Evolutionary conservation across 2,888 invertebrate genomes (phyloP), one percentile per base, ranked within the genome.

Genomic region (Calameuta filiformis): DNA sequence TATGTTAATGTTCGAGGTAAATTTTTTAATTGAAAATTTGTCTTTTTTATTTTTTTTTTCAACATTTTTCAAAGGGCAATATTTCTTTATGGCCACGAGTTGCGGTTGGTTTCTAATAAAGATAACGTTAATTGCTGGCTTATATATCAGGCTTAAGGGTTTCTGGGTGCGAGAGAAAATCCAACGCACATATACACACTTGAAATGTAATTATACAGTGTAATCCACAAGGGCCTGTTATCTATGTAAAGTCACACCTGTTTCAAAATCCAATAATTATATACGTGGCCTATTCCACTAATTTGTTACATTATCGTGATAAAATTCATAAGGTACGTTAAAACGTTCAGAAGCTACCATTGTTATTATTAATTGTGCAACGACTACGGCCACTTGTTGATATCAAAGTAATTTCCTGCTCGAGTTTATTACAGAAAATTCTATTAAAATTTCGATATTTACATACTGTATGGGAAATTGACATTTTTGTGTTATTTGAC

Each of bases 211-310:
- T 71, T 71, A 71, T 71, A 23, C 34, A 34, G 34, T 34, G 30
- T 34, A 71, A 34, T 56, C 56, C 71, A 71, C 71, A 34, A 31
- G 71, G 12, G 12, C 12, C 34, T 34, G 71, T 71, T 71, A 71
- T 71, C 71, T 34, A 34, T 31, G 31, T n/a, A 34, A 71, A 71
- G 71, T 34, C 71, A 34, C 30, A 34, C 30, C 71, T 34, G 23
- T 71, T 71, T 15, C 30, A 11, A 71, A 71, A 71, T 71, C 34
- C 71, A 33, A 71, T 71, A 71, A 71, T 71, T 71, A 34, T 34
- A 34, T 71, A 31, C 23, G 11, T 71, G 34, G 30, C 9, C 56
- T 56, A 23, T 56, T 23, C 9, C 56, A 56, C 23, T 56, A 56
- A 9, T 56, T 56, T 56, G 56, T 56, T 56, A 56, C 56, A 56